A percentile compares a stretch with the other conserved stretches of the same genome.
Evolutionary conservation across 1,140 invertebrate genomes (phyloP).

Genomic region (Zaprionus ghesquierei): DNA sequence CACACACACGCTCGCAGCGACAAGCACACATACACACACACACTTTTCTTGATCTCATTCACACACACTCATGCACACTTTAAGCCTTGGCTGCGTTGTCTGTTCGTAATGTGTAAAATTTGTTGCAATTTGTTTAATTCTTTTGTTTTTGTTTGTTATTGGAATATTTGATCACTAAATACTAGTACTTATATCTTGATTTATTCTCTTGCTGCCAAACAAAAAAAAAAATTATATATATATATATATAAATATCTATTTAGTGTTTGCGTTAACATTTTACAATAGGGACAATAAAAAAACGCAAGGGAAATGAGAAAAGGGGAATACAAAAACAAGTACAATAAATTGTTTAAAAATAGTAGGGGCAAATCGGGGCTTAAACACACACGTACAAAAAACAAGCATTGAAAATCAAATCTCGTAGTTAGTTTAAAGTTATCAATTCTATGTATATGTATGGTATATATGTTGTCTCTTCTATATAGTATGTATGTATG

Average conservation of each 20-base stretch:
- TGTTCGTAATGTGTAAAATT: slow-evolving; percentile 3
- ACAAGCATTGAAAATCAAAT: not conserved
- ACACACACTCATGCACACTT: not conserved
- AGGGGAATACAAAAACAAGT: not conserved
- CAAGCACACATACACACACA: slow-evolving; percentile 8
- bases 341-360: not conserved
- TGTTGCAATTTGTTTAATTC: too few species aligned
- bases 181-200: slow-evolving; percentile 41
- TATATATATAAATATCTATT: not conserved
- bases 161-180: slow-evolving; percentile 42
- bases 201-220: slow-evolving; percentile 25
- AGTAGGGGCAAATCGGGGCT: not conserved
- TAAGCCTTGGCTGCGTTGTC: not conserved
- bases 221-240: slow-evolving; percentile 3
- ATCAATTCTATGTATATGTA: slow-evolving; percentile 12
- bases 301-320: not conserved
- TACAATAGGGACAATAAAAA: not conserved
- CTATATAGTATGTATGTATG: slow-evolving; percentile 5
- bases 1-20: not conserved
- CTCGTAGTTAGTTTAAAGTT: not conserved
- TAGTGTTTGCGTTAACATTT: not conserved
- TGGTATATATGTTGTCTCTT: slow-evolving; percentile 7
- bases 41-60: not conserved
- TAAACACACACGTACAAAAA: not conserved
- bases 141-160: slow-evolving; percentile 2